Evolutionary conservation across 2,113 vertebrate genomes (phyloP).

Genomic region (Oenanthe oenanthe): DNA sequence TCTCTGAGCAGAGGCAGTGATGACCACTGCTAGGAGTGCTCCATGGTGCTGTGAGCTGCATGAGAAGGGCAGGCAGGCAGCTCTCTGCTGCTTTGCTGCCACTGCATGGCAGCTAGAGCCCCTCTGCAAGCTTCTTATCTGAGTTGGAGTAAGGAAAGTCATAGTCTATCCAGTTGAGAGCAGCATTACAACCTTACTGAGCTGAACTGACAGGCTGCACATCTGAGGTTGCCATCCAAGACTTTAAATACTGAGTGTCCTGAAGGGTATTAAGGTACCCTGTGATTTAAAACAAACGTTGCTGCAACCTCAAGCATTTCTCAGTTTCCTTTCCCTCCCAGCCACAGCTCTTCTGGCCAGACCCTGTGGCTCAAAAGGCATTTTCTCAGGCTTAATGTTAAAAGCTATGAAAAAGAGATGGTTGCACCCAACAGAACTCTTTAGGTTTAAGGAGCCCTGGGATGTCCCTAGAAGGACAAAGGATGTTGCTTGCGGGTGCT

Average conservation of each 20-base stretch:
- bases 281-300: background rate
- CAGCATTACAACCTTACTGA: background rate
- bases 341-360: background rate
- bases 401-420: background rate
- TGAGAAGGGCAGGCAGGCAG: background rate
- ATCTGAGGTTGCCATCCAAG: background rate
- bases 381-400: background rate
- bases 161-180: background rate
- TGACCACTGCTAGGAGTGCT: background rate
- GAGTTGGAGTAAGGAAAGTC: background rate
- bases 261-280: background rate
- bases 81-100: background rate
- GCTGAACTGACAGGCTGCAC: background rate
- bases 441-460: background rate
- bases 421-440: background rate
- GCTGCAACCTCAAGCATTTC: background rate
- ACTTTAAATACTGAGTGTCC: background rate
- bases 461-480: background rate
- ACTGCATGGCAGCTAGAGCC: background rate
- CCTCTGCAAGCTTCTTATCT: background rate
- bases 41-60: background rate
- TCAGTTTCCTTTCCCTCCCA: background rate
- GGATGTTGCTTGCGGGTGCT: background rate
- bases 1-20: background rate
- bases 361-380: background rate